Percentiles rank a stretch among this genome's conserved stretches.
phyloP scores from a whole-genome alignment of 30 jellyfish, hydroid and myxozoan species.

The Chrysaora quinquecirrha region DNA sequence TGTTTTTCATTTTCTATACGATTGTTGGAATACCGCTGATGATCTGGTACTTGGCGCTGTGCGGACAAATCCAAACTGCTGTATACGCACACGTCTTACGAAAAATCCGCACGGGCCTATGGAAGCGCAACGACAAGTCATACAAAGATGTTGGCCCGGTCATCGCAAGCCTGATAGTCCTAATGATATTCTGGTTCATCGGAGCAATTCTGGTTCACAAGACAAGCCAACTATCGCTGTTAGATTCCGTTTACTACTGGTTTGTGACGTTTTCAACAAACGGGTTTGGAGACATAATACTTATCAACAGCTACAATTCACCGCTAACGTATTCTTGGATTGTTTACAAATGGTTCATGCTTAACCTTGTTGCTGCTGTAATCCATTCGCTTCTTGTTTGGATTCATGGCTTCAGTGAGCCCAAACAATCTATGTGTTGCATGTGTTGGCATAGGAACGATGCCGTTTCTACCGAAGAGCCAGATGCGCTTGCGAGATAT shows the following conservation, averaged over 20 bases:
- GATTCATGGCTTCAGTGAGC: constrained; percentile 60
- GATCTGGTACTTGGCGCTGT: constrained; percentile 62
- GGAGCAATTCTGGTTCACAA: constrained; percentile 40
- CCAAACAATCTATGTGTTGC: constrained; percentile 54
- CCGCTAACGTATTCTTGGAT: constrained; percentile 24
- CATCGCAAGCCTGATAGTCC: constrained; percentile 21
- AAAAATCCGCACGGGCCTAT: constrained; percentile 32
- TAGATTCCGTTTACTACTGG: constrained; percentile 68
- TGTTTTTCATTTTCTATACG: constrained; percentile 56
- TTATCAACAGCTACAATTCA: constrained; percentile 1
- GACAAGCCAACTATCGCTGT: constrained; percentile 40
- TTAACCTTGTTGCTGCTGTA: constrained; percentile 63
- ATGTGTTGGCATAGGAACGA: constrained; percentile 59
- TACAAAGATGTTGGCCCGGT: constrained; percentile 51
- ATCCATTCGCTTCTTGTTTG: constrained; percentile 56
- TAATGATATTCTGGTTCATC: constrained; percentile 49
- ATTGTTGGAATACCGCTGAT: constrained; percentile 64
- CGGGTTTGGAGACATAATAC: constrained; percentile 64
- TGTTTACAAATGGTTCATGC: constrained; percentile 61
- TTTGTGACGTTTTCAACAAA: constrained; percentile 58
- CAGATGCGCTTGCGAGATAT: constrained; percentile 56
- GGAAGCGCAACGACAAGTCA: constrained; percentile 39
- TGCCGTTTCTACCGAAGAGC: constrained; percentile 25
- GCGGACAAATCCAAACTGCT: constrained; percentile 58
- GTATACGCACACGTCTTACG: constrained; percentile 21